Evolutionary conservation across 2,888 invertebrate genomes (phyloP).

Genomic region (Drosophila flavopinicola): DNA sequence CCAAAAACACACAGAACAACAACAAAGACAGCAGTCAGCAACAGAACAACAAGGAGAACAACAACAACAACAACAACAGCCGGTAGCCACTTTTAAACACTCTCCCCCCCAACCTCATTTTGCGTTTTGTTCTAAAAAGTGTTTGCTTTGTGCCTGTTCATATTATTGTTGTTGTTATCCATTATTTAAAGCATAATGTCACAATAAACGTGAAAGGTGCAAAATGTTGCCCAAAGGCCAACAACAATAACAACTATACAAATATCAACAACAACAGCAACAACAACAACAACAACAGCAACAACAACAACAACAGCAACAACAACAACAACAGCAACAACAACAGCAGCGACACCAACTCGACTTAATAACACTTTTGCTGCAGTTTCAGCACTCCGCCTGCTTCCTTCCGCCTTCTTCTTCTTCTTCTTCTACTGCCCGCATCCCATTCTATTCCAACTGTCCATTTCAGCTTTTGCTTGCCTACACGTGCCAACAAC

Average conservation of each 20-base stretch:
- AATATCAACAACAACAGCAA: constrained; percentile 28
- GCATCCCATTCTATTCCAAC: not conserved
- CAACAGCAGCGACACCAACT: constrained; percentile 44
- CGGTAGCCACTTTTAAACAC: constrained; percentile 6
- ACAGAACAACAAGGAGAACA: no score
- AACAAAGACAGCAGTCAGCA: constrained; percentile 38
- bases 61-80: constrained; percentile 25
- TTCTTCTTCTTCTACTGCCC: not conserved
- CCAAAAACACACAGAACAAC: constrained; percentile 16
- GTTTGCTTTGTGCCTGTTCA: constrained; percentile 48
- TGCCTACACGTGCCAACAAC: not conserved
- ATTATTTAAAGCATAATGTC: constrained; percentile 77
- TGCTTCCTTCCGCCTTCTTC: not conserved
- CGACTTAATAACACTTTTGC: constrained; percentile 65
- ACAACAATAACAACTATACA: constrained; percentile 25
- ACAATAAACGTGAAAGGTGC: constrained; percentile 78
- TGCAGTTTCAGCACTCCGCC: constrained; percentile 23
- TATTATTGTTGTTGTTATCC: constrained; percentile 55
- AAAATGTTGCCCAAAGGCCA: constrained; percentile 69
- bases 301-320: constrained; percentile 23
- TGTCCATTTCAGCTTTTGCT: constrained; percentile 6
- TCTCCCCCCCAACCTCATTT: constrained; percentile 5
- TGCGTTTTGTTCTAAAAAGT: constrained; percentile 56
- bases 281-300: constrained; percentile 8
- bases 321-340: constrained; percentile 4